A percentile compares a stretch with the other conserved stretches of the same genome.
phyloP scores from a whole-genome alignment of 2,113 vertebrate genomes.

The Dunckerocampus dactyliophorus region DNA sequence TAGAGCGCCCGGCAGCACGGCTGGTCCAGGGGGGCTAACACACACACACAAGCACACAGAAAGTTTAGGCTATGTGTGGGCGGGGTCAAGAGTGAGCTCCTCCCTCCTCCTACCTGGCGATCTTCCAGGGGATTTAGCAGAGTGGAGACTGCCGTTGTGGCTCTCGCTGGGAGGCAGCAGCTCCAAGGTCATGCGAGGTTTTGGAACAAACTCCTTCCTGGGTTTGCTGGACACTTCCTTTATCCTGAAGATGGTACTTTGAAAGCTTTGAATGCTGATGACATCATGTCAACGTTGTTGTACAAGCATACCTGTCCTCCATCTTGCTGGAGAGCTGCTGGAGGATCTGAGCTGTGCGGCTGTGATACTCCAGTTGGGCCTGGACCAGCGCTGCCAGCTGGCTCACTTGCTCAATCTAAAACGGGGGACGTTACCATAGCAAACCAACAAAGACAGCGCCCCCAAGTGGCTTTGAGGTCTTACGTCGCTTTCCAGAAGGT shows the following conservation, averaged over 20 bases:
- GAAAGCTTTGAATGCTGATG: background rate
- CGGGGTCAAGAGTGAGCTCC: too few species aligned
- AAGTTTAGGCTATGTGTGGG: background rate
- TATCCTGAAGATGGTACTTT: conserved; percentile 73
- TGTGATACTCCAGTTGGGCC: conserved; percentile 93
- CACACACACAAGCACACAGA: background rate
- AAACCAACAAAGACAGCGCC: too few species aligned
- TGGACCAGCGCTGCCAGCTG: conserved; percentile 91
- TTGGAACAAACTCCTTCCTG: conserved; percentile 86
- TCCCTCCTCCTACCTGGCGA: conserved; percentile 59
- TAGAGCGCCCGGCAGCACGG: conserved; percentile 92
- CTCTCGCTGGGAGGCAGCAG: conserved; percentile 79
- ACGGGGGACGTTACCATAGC: background rate
- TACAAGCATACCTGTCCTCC: conserved; percentile 80
- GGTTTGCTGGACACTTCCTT: conserved; percentile 87
- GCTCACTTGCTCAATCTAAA: conserved; percentile 94
- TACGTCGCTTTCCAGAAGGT: conserved; percentile 95
- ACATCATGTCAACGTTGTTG: background rate
- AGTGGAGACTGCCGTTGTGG: conserved; percentile 88
- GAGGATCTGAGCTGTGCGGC: conserved; percentile 86
- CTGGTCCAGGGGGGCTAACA: conserved; percentile 81
- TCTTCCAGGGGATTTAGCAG: conserved; percentile 81
- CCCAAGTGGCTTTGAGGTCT: conserved; percentile 42
- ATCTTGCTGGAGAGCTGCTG: conserved; percentile 87
- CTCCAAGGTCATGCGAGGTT: conserved; percentile 89